Conservation (phyloP, 2,113 vertebrate genomes). For the Bubo scandiacus region DNA sequence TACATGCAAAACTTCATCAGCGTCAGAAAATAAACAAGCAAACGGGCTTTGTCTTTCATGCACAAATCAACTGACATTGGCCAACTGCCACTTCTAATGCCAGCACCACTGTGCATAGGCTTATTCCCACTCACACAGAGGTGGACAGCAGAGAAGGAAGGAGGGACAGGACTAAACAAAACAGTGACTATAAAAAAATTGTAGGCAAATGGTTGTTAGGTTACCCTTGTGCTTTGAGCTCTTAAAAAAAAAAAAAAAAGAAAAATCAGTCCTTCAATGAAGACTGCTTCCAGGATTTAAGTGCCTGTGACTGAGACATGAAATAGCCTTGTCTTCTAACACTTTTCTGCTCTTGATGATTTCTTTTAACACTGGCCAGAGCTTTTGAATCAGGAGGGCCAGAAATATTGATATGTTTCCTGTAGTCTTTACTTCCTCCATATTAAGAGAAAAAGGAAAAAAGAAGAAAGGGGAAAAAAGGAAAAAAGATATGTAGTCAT, state of each 20-base stretch:
- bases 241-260: background rate
- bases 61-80: background rate
- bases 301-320: background rate
- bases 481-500: background rate
- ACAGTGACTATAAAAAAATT: background rate
- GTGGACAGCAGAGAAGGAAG: background rate
- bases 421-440: background rate
- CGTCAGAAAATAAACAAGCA: conserved; percentile 54
- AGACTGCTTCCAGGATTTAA: background rate
- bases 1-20: conserved; percentile 39
- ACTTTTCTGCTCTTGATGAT: background rate
- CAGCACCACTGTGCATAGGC: background rate
- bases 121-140: background rate
- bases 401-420: background rate
- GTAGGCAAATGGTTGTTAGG: background rate
- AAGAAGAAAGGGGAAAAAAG: background rate
- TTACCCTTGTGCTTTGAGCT: background rate
- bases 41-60: conserved; percentile 14
- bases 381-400: background rate
- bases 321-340: background rate
- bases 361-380: background rate
- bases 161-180: background rate
- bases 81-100: background rate
- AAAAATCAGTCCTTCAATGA: background rate
- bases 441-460: background rate